Evolutionary conservation across 2,113 vertebrate genomes (phyloP).

Genomic region (Albula goreensis): DNA sequence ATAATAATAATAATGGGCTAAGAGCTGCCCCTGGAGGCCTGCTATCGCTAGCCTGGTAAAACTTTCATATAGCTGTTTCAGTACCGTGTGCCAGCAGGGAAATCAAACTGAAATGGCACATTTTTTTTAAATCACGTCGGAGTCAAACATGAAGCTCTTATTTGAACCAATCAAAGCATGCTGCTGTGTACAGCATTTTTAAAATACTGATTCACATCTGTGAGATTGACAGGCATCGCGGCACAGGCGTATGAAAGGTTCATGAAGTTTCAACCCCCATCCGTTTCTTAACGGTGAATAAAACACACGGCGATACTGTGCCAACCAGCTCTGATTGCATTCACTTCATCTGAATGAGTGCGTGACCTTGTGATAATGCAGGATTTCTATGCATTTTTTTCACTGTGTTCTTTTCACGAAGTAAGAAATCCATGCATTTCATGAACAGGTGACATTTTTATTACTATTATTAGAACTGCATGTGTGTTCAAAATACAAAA

Average conservation of each 20-base stretch:
- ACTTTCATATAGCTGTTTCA: not conserved
- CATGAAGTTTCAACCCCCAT: too few species aligned
- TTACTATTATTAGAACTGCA: not conserved
- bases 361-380: not conserved
- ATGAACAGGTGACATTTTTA: not conserved
- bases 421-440: not conserved
- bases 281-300: too few species aligned
- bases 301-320: too few species aligned
- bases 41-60: not conserved
- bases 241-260: too few species aligned
- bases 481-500: not conserved
- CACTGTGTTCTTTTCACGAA: too few species aligned
- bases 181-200: not conserved
- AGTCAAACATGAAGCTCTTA: not conserved
- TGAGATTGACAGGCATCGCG: too few species aligned
- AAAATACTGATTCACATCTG: too few species aligned
- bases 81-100: not conserved
- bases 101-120: not conserved
- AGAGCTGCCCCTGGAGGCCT: not conserved
- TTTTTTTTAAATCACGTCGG: not conserved
- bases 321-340: too few species aligned
- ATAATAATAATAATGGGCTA: not conserved
- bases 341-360: not conserved
- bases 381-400: too few species aligned
- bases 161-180: not conserved